These are phyloP conservation scores for Noctuana brunneofusca DNA, from an alignment of 2,888 invertebrate species.

Conservation along the genomic window DNA sequence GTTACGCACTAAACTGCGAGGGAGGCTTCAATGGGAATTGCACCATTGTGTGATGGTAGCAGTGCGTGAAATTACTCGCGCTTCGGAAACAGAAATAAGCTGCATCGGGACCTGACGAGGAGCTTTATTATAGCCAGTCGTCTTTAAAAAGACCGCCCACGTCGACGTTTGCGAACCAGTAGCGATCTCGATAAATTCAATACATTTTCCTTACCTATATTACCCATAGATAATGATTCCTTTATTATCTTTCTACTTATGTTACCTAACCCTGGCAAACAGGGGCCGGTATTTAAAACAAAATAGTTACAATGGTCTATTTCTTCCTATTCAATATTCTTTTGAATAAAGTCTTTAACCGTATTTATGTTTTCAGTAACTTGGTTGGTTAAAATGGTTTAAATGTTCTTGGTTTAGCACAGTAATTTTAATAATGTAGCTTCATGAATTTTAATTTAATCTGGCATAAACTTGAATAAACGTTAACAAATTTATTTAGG, in stretches of 20 bases:
- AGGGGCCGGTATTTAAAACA: too few relatives aligned
- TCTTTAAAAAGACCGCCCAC: not conserved
- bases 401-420: not conserved
- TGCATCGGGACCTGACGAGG: not conserved
- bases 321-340: too few relatives aligned
- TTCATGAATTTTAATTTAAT: not conserved
- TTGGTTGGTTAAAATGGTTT: too few relatives aligned
- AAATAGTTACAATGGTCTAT: too few relatives aligned
- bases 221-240: too few relatives aligned
- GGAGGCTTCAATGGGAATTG: constrained; percentile 40
- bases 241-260: too few relatives aligned
- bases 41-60: constrained; percentile 59
- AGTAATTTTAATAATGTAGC: not conserved
- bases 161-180: too few relatives aligned
- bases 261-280: too few relatives aligned
- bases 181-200: too few relatives aligned
- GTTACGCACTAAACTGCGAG: constrained; percentile 32
- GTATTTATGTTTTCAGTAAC: too few relatives aligned
- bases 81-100: constrained; percentile 29
- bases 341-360: too few relatives aligned
- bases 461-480: not conserved
- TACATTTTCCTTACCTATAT: too few relatives aligned
- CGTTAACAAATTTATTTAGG: not conserved
- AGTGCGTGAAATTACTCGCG: constrained; percentile 62
- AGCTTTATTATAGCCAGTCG: not conserved